Evolutionary conservation across 2,888 invertebrate genomes (phyloP).

Genomic region (Ormyrus nitidulus): DNA sequence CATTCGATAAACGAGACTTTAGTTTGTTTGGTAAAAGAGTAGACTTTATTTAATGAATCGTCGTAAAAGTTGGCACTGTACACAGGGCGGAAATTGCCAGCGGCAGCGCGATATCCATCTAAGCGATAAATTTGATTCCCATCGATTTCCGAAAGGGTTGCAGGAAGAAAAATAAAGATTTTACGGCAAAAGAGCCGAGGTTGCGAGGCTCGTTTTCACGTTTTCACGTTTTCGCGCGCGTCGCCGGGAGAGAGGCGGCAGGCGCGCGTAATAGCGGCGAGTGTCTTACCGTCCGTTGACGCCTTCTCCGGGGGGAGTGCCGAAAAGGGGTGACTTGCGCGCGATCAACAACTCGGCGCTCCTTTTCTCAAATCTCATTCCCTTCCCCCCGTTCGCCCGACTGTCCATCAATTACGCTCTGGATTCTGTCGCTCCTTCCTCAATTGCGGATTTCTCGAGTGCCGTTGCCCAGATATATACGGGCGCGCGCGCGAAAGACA

Average conservation of each 20-base stretch:
- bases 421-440: slow-evolving; percentile 63
- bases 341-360: slow-evolving; percentile 41
- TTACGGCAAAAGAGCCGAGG: slow-evolving; percentile 29
- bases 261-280: neutral
- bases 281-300: slow-evolving; percentile 34
- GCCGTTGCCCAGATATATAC: slow-evolving; percentile 63
- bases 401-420: slow-evolving; percentile 71
- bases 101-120: slow-evolving; percentile 19
- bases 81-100: slow-evolving; percentile 31
- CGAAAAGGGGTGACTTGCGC: slow-evolving; percentile 55
- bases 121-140: slow-evolving; percentile 33
- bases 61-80: slow-evolving; percentile 27
- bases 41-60: slow-evolving; percentile 11
- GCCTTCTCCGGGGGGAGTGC: slow-evolving; percentile 19
- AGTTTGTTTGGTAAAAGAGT: neutral
- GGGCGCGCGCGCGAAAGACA: slow-evolving; percentile 10
- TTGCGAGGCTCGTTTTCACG: slow-evolving; percentile 5
- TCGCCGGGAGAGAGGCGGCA: neutral
- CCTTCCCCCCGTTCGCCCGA: slow-evolving; percentile 29
- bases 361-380: slow-evolving; percentile 34
- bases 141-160: slow-evolving; percentile 35
- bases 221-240: neutral
- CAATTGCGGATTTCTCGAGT: slow-evolving; percentile 69
- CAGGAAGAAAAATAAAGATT: slow-evolving; percentile 33
- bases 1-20: too few species aligned